Percentiles rank a stretch among this genome's conserved stretches.
phyloP scores from a whole-genome alignment of 2,888 invertebrate genomes.

The Acronicta psi region DNA sequence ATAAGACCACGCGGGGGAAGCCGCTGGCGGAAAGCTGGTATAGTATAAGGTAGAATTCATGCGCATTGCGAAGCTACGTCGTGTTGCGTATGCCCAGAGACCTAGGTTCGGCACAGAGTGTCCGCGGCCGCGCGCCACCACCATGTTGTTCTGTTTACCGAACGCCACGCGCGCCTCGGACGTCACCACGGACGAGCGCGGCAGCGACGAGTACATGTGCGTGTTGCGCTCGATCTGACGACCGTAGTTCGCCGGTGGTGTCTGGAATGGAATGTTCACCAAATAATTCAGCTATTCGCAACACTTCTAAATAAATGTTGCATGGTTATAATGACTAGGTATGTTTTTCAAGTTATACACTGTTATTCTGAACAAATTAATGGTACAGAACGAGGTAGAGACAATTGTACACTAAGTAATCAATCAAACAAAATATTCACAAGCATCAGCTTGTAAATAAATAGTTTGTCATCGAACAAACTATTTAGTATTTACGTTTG shows the following conservation, averaged over 20 bases:
- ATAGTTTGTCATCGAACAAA: too few relatives aligned
- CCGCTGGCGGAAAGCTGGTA: too few relatives aligned
- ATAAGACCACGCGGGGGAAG: too few relatives aligned
- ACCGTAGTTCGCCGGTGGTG: constrained; percentile 93
- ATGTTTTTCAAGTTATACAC: too few relatives aligned
- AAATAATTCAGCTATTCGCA: not conserved
- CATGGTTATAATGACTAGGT: too few relatives aligned
- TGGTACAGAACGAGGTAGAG: too few relatives aligned
- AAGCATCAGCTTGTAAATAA: too few relatives aligned
- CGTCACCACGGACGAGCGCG: constrained; percentile 90
- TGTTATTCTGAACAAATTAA: too few relatives aligned
- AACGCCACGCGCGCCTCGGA: constrained; percentile 91
- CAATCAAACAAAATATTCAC: too few relatives aligned
- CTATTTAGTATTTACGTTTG: too few relatives aligned
- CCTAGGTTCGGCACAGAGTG: constrained; percentile 98
- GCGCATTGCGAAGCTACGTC: constrained; percentile 49
- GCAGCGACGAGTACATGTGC: constrained; percentile 93
- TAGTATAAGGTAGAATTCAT: constrained; percentile 19
- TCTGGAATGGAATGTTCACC: constrained; percentile 82
- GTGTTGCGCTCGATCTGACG: constrained; percentile 92
- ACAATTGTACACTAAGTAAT: too few relatives aligned
- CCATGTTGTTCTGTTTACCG: constrained; percentile 90
- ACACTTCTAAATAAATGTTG: too few relatives aligned
- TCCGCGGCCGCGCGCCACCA: constrained; percentile 89
- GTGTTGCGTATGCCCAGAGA: constrained; percentile 77